Conservation (phyloP, 1,140 invertebrate species). For the Batillaria attramentaria region DNA sequence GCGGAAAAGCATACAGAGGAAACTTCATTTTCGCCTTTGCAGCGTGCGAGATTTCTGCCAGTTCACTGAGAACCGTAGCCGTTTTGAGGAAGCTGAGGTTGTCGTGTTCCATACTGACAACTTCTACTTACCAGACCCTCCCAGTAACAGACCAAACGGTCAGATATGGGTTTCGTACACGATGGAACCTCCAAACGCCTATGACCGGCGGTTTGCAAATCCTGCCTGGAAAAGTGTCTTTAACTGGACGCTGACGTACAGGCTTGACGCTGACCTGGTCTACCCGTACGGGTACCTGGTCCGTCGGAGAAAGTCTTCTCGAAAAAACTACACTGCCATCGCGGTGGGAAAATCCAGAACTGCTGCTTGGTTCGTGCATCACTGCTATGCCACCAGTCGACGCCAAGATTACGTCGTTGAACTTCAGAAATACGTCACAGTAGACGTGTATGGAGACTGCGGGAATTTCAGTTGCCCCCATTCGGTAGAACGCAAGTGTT, state of each 20-base stretch:
- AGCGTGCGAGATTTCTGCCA: no score
- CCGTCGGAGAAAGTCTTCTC: neutral
- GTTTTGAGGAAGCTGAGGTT: no score
- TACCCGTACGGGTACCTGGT: neutral
- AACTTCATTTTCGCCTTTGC: no score
- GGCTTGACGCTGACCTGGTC: constrained; percentile 11
- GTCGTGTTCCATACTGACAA: no score
- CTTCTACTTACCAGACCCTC: no score
- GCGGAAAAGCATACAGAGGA: no score
- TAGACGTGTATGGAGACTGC: neutral
- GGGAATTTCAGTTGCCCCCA: neutral
- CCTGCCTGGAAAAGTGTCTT: constrained; percentile 8
- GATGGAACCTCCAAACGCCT: neutral
- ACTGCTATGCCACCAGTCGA: neutral
- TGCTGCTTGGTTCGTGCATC: neutral
- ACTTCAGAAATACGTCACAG: neutral
- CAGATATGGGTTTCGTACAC: constrained; percentile 9
- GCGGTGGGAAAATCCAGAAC: constrained; percentile 1
- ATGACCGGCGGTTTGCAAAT: no score
- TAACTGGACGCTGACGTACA: constrained; percentile 18
- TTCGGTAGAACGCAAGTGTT: neutral
- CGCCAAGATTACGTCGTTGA: constrained; percentile 17
- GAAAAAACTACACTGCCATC: neutral
- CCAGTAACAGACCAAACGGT: neutral
- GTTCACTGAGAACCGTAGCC: no score